These are phyloP conservation scores for Acromyrmex echinatior DNA, from an alignment of 1,140 invertebrate genomes.

Conservation along the genomic window DNA sequence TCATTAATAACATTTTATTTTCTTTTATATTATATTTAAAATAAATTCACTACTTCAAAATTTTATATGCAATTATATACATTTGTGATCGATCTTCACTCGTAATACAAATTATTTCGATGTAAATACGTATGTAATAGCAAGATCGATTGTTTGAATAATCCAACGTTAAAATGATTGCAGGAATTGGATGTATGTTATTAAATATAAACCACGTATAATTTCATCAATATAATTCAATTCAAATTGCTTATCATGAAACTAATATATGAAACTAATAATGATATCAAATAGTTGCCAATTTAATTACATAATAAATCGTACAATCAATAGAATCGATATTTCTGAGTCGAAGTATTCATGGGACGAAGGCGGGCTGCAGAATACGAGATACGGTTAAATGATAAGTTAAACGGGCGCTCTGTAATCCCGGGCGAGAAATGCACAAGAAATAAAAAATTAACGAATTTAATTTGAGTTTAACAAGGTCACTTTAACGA, in stretches of 20 bases:
- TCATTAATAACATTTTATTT: constrained; percentile 2
- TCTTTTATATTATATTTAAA: background rate
- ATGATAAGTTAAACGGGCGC: constrained; percentile 30
- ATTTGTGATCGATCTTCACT: background rate
- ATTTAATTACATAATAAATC: constrained; percentile 33
- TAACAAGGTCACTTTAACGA: constrained; percentile 51
- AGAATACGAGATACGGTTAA: background rate
- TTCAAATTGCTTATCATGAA: constrained; percentile 31
- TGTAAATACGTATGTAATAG: constrained; percentile 9
- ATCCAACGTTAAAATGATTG: background rate
- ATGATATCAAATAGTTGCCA: constrained; percentile 38
- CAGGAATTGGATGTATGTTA: background rate
- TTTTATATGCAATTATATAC: background rate
- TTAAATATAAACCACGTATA: constrained; percentile 23
- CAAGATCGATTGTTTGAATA: background rate
- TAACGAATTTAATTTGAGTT: constrained; percentile 62
- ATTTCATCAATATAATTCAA: background rate
- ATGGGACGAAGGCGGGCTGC: background rate
- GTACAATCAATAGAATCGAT: background rate
- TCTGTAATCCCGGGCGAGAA: background rate
- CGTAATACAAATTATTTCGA: background rate
- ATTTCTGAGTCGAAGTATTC: background rate
- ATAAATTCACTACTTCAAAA: background rate
- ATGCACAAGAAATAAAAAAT: constrained; percentile 44
- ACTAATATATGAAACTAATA: constrained; percentile 42